Percentiles rank a stretch among this genome's conserved stretches.
Conservation (phyloP, 1,140 invertebrate species). For the Gerris buenoi region DNA sequence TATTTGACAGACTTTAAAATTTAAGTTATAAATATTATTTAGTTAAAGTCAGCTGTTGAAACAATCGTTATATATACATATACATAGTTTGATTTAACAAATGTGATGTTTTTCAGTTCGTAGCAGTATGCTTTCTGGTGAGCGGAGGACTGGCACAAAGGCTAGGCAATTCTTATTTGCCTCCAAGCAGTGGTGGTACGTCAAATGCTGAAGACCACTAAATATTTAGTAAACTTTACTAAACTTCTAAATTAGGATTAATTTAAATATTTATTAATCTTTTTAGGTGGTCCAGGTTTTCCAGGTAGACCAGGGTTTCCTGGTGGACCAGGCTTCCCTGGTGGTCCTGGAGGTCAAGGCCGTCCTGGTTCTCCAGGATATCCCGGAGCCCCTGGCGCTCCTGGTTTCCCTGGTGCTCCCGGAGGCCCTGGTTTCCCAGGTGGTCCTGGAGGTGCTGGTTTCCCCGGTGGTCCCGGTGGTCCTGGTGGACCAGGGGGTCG, state of each 20-base stretch:
- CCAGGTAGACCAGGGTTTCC: neutral
- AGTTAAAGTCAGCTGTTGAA: no score
- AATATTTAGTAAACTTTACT: neutral
- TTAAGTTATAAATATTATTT: no score
- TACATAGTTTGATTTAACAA: neutral
- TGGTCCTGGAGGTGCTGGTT: slow-evolving; percentile 16
- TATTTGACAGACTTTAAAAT: no score
- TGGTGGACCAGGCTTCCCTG: neutral
- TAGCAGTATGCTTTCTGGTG: neutral
- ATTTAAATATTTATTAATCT: neutral
- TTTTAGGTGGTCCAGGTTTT: neutral
- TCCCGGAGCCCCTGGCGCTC: neutral
- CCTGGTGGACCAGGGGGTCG: neutral
- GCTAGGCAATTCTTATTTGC: neutral
- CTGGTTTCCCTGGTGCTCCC: slow-evolving; percentile 14
- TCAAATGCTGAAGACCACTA: neutral
- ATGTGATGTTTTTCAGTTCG: neutral
- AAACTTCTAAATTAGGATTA: neutral
- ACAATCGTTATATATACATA: no score
- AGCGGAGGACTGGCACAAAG: neutral
- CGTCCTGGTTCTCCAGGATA: neutral
- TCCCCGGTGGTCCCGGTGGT: slow-evolving; percentile 20
- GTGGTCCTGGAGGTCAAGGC: neutral
- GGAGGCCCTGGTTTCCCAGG: slow-evolving; percentile 16
- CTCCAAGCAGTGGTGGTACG: neutral